These are phyloP conservation scores for Todiramphus saurophagus DNA, from an alignment of 2,113 vertebrate species.

Conservation along the genomic window DNA sequence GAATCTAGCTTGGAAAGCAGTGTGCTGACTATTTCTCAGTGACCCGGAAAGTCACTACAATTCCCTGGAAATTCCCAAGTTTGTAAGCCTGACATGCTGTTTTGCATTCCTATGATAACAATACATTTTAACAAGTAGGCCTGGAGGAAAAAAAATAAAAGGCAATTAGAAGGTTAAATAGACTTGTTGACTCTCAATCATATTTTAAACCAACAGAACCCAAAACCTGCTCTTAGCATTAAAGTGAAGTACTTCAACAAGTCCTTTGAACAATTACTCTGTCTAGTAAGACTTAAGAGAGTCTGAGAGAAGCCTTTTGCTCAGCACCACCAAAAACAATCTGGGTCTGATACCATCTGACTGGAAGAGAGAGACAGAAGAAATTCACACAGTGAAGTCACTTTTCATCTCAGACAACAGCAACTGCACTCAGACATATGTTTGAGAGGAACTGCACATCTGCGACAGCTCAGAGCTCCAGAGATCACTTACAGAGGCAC, in stretches of 20 bases:
- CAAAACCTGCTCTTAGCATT: not conserved
- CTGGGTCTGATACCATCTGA: not conserved
- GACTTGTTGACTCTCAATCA: not conserved
- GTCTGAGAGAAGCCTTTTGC: not conserved
- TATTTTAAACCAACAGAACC: not conserved
- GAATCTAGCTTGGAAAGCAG: not conserved
- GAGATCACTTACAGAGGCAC: not conserved
- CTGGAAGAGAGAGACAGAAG: not conserved
- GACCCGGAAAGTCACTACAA: not conserved
- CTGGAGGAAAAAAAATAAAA: not conserved
- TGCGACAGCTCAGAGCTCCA: not conserved
- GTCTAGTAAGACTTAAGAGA: not conserved
- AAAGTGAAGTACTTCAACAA: not conserved
- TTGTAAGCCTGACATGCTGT: not conserved
- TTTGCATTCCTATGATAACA: not conserved
- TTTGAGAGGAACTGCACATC: not conserved
- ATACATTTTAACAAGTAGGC: not conserved
- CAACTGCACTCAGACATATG: not conserved
- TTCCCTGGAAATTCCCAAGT: not conserved
- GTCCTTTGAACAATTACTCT: not conserved
- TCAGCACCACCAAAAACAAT: not conserved
- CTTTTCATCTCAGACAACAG: not conserved
- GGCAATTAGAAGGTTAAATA: not conserved
- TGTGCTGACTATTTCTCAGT: not conserved
- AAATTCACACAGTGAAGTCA: not conserved